Evolutionary conservation across 1,140 invertebrate genomes (phyloP).

Genomic region (Pseudobourletiella spinata): DNA sequence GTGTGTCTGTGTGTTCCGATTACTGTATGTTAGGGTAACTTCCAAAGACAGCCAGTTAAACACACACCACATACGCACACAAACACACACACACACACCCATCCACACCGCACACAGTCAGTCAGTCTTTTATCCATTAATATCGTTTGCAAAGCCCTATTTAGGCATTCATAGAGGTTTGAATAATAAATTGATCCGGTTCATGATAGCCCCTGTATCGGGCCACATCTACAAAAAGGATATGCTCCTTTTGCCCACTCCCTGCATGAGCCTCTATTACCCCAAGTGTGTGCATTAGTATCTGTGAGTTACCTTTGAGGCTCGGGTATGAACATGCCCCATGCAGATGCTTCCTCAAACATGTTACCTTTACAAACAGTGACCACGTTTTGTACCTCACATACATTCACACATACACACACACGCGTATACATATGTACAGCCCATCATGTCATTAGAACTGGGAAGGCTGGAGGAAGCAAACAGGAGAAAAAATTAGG

Average conservation of each 20-base stretch:
- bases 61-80: too few relatives aligned
- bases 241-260: too few relatives aligned
- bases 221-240: neutral
- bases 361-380: neutral
- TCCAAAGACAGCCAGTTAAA: too few relatives aligned
- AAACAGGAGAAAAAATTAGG: too few relatives aligned
- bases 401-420: neutral
- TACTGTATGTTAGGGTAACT: too few relatives aligned
- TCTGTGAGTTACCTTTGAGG: too few relatives aligned
- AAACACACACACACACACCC: neutral
- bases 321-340: neutral
- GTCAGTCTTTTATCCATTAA: slow-evolving; percentile 26
- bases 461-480: too few relatives aligned
- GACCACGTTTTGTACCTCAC: neutral
- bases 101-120: too few relatives aligned
- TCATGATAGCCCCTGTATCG: slow-evolving; percentile 12
- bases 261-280: neutral
- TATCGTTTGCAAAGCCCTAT: slow-evolving; percentile 20
- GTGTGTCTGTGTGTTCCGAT: too few relatives aligned
- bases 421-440: neutral
- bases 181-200: slow-evolving; percentile 30
- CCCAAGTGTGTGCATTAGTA: too few relatives aligned
- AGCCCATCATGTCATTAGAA: too few relatives aligned
- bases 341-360: neutral
- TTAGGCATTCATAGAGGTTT: slow-evolving; percentile 32